Base-by-base conservation (phyloP, 2,888 invertebrate genomes). In the Clistopyga incitator region DNA sequence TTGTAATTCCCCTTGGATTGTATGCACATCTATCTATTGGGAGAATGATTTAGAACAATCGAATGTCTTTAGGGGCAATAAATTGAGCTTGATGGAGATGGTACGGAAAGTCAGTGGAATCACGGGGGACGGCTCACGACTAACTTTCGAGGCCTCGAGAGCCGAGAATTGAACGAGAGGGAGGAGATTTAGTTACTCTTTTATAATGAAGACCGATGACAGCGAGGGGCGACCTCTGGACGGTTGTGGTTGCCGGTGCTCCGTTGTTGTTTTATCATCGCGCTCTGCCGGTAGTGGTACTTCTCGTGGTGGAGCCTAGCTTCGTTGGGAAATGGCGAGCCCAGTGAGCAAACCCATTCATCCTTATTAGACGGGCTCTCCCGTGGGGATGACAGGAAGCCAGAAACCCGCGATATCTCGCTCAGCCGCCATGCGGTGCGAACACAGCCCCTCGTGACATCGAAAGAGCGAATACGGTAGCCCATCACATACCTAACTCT, bases 171-270 rank as follows among this genome's bases (percentile, higher is more conserved):
- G 86, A 85, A 85, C 81, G 81, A 87, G 86, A 85, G 89, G 89
- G 90, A 90, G 88, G 90, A 90, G 91, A 89, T 90, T 90, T 88
- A 88, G 86, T 85, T 84, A 87, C 89, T 88, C 89, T 90, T 91
- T 91, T 90, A 89, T 91, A 91, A 91, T 90, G 91, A 91, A 91
- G 92, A 91, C 90, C 90, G 91, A 91, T 91, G 92, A 91, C 91
- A 91, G 84, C 72, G 84, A 79, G 84, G 86, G 78, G 87, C 80
- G 74, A 84, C 84, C 84, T 34, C 80, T 82, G 86, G 87, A 79
- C 84, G 84, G 85, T 56, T 10, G 13, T 50, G 23, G 70, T 34
- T 47, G 78, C 34, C n/a, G n/a, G n/a, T 76, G 78, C 8, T 47
- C 20, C 75, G 56, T 77, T 23, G 64, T 50, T 61, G 75, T 71